phyloP scores from a whole-genome alignment of 2,888 invertebrate species.

The Drosophila colorata region DNA sequence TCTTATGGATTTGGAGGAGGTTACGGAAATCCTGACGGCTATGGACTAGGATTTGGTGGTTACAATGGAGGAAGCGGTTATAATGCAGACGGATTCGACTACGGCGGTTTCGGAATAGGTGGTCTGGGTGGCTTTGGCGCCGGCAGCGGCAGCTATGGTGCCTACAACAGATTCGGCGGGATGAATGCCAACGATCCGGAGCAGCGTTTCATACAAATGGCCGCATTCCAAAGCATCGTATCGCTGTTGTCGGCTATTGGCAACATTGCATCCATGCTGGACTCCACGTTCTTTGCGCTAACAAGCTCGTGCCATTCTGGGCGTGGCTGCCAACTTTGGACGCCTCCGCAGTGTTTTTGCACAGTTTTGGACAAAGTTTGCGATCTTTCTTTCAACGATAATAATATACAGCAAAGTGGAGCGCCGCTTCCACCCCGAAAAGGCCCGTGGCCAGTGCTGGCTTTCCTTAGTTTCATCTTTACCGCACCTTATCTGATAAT shows the following conservation, averaged over 20 bases:
- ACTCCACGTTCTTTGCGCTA: conserved; percentile 97
- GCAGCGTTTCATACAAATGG: conserved; percentile 91
- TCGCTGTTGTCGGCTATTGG: conserved; percentile 95
- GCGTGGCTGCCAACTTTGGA: conserved; percentile 98
- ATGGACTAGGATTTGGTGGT: conserved; percentile 49
- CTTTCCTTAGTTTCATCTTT: conserved; percentile 95
- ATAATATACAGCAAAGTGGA: conserved; percentile 60
- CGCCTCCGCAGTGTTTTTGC: conserved; percentile 92
- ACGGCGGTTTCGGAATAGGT: conserved; percentile 47
- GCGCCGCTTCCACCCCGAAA: conserved; percentile 77
- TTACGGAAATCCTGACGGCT: conserved; percentile 36
- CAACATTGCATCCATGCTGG: conserved; percentile 98
- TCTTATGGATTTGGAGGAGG: conserved; percentile 37
- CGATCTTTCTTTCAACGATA: conserved; percentile 87
- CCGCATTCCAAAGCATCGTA: conserved; percentile 98
- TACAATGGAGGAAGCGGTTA: conserved; percentile 48
- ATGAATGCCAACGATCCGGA: conserved; percentile 83
- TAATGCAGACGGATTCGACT: conserved; percentile 38
- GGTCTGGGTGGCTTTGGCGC: conserved; percentile 45
- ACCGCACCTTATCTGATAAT: conserved; percentile 97
- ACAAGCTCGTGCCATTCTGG: conserved; percentile 97
- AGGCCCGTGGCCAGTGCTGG: conserved; percentile 93
- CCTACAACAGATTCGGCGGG: conserved; percentile 79
- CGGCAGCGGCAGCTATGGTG: conserved; percentile 55
- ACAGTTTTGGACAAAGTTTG: conserved; percentile 94